Conservation (phyloP, 1,140 invertebrate genomes). For the Hylaeus anthracinus region DNA sequence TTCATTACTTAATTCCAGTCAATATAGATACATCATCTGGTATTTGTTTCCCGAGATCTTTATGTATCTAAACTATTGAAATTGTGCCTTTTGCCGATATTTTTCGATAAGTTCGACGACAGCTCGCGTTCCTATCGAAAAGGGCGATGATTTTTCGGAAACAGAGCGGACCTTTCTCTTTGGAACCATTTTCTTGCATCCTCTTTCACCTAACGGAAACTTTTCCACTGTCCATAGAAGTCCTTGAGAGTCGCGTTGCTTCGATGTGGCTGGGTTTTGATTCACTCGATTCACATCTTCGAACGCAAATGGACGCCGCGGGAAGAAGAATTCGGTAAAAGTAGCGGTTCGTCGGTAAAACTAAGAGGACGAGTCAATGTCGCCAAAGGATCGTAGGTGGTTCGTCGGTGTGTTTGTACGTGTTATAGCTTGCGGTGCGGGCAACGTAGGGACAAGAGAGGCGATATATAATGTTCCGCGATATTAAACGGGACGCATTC, state of each 20-base stretch:
- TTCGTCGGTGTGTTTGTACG: slow-evolving; percentile 40
- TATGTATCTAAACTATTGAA: too few relatives aligned
- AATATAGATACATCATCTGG: too few relatives aligned
- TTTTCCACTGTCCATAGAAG: too few relatives aligned
- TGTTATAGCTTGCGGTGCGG: slow-evolving; percentile 56
- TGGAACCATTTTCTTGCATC: too few relatives aligned
- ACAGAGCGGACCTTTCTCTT: too few relatives aligned
- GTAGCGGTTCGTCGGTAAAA: slow-evolving; percentile 17
- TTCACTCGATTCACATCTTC: neutral
- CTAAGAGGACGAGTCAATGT: slow-evolving; percentile 50
- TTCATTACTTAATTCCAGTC: too few relatives aligned
- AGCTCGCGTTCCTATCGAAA: too few relatives aligned
- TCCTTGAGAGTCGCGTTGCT: neutral
- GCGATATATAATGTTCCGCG: slow-evolving; percentile 81
- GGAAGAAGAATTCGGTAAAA: slow-evolving; percentile 26
- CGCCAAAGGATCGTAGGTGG: slow-evolving; percentile 35
- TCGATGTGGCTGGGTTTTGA: neutral
- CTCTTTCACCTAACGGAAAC: too few relatives aligned
- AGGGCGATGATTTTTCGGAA: too few relatives aligned
- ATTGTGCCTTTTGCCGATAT: too few relatives aligned
- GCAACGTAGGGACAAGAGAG: slow-evolving; percentile 74
- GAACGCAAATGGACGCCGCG: slow-evolving; percentile 4
- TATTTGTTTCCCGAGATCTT: too few relatives aligned
- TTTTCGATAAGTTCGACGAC: too few relatives aligned
- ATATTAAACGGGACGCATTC: slow-evolving; percentile 82